Percentiles rank a stretch among this genome's conserved stretches.
phyloP scores from a whole-genome alignment of 2,113 vertebrate species.

The Delphinapterus leucas region DNA sequence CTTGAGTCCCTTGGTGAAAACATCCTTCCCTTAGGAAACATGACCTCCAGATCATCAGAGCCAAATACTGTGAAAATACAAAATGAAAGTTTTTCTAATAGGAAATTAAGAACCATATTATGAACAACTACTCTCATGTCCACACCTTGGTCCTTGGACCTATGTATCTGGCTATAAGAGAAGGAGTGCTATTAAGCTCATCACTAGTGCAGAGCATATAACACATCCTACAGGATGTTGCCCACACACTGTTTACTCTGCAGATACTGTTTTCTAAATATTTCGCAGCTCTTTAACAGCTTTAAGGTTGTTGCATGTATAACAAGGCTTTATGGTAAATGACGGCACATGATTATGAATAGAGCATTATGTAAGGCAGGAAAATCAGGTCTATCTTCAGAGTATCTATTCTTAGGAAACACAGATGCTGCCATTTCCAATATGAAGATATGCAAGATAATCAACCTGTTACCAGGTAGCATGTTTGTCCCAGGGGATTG shows the following conservation, averaged over 20 bases:
- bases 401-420: neutral
- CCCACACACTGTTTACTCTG: neutral
- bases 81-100: neutral
- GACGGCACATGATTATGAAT: neutral
- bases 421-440: neutral
- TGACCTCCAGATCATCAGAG: neutral
- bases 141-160: neutral
- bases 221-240: neutral
- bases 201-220: neutral
- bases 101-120: neutral
- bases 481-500: neutral
- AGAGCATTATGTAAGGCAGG: neutral
- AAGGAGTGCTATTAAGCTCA: neutral
- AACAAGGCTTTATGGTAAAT: neutral
- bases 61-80: neutral
- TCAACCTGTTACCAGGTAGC: neutral
- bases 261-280: neutral
- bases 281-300: neutral
- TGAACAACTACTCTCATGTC: neutral
- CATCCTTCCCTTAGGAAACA: neutral
- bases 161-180: neutral
- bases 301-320: neutral
- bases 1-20: neutral
- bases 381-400: neutral
- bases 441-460: neutral